A percentile compares a stretch with the other conserved stretches of the same genome.
phyloP scores from a whole-genome alignment of 2,113 vertebrate genomes.

The Falco punctatus region DNA sequence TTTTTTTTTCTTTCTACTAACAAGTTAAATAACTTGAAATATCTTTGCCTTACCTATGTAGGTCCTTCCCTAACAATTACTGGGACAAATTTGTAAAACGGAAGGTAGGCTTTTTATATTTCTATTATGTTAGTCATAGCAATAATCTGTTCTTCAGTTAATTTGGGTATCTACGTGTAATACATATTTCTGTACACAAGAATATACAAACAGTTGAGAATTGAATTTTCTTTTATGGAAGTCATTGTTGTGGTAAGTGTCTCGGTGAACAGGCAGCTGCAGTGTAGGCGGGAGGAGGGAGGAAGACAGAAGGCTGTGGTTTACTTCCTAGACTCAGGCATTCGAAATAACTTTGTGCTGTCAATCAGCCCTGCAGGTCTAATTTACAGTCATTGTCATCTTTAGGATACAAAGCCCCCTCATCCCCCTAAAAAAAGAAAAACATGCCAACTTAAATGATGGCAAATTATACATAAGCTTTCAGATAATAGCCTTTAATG shows the following conservation, averaged over 20 bases:
- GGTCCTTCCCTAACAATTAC: conserved; percentile 98
- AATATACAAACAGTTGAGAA: background rate
- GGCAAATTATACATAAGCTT: conserved; percentile 53
- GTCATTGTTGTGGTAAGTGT: background rate
- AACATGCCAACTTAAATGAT: conserved; percentile 43
- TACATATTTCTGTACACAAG: background rate
- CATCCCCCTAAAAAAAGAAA: conserved; percentile 48
- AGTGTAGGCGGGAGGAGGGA: background rate
- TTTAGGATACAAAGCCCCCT: conserved; percentile 32
- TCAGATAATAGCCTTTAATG: conserved; percentile 37
- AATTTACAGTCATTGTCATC: conserved; percentile 48
- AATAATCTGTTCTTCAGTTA: background rate
- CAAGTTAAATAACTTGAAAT: background rate
- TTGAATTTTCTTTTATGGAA: background rate
- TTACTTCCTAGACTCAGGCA: conserved; percentile 23
- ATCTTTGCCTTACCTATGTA: conserved; percentile 63
- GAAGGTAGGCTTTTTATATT: conserved; percentile 81
- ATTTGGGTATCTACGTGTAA: background rate
- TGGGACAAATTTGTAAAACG: conserved; percentile 99
- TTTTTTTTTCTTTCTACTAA: background rate
- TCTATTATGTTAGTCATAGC: background rate
- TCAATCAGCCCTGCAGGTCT: conserved; percentile 15
- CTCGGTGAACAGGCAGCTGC: background rate
- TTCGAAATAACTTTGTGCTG: conserved; percentile 5
- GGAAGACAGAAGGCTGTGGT: conserved; percentile 9